Conservation (phyloP, 2,888 invertebrate species). For the Melikaiella ostensackeni region DNA sequence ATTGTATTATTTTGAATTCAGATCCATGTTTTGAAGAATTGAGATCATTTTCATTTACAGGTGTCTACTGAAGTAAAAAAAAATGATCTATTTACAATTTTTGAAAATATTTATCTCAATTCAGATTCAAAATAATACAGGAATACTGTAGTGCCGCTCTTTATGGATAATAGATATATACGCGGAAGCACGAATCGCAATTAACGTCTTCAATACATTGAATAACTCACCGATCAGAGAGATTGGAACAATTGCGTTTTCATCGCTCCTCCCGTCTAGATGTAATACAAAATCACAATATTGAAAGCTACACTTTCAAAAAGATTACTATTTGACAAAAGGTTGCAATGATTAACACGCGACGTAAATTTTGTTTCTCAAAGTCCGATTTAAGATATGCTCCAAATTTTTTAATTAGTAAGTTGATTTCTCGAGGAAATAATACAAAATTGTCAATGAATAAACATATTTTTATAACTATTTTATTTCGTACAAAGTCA, state of each 20-base stretch:
- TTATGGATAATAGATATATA: conserved; percentile 4
- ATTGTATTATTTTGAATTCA: conserved; percentile 1
- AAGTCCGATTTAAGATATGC: not conserved
- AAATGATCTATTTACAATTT: not conserved
- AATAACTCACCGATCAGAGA: conserved; percentile 54
- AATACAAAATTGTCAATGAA: too few species aligned
- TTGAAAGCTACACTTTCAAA: conserved; percentile 14
- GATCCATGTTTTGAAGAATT: not conserved
- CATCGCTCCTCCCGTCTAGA: conserved; percentile 70
- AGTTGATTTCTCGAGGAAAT: too few species aligned
- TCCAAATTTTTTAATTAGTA: too few species aligned
- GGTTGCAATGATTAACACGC: not conserved
- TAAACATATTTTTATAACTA: too few species aligned
- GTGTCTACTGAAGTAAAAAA: not conserved
- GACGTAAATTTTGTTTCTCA: not conserved
- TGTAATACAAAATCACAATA: conserved; percentile 60
- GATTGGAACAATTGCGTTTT: conserved; percentile 72
- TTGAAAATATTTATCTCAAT: conserved; percentile 4
- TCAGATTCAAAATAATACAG: conserved; percentile 45
- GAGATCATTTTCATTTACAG: not conserved
- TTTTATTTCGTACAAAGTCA: too few species aligned
- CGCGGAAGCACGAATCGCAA: conserved; percentile 52
- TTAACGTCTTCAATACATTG: conserved; percentile 46
- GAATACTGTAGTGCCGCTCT: conserved; percentile 23
- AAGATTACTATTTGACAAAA: not conserved